A percentile compares a stretch with the other conserved stretches of the same genome.
These are phyloP conservation scores for Alosa sapidissima DNA, from an alignment of 2,797 vertebrate genomes.

Conservation along the genomic window DNA sequence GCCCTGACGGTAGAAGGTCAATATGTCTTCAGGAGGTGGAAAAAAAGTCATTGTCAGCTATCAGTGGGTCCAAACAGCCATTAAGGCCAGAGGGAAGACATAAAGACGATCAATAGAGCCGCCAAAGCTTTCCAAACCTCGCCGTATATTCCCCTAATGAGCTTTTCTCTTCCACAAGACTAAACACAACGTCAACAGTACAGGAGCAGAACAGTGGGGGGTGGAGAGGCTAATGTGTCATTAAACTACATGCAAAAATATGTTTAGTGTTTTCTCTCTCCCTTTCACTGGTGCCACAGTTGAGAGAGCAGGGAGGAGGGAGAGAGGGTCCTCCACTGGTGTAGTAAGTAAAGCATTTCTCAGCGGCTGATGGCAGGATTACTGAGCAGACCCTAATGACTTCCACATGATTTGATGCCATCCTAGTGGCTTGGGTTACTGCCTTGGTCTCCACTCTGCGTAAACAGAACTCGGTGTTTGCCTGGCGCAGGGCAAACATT, in stretches of 20 bases:
- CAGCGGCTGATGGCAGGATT: background rate
- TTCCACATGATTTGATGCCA: slow-evolving; percentile 18
- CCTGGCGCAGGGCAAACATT: slow-evolving; percentile 12
- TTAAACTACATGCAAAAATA: background rate
- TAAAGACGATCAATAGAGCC: background rate
- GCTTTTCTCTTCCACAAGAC: background rate
- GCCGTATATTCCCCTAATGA: slow-evolving; percentile 12
- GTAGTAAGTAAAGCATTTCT: background rate
- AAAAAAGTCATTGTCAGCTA: slow-evolving; percentile 22
- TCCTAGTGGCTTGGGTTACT: background rate
- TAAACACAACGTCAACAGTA: background rate
- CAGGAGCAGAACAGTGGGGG: background rate
- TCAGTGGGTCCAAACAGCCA: background rate
- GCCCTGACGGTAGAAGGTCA: background rate
- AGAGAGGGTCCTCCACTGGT: background rate
- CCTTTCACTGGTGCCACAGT: background rate
- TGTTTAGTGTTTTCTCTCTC: background rate
- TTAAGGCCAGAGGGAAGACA: background rate
- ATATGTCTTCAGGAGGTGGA: background rate
- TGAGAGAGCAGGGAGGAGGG: background rate
- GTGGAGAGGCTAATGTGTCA: background rate
- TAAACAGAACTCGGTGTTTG: background rate
- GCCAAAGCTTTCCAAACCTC: background rate
- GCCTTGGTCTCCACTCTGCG: background rate
- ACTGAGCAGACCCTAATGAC: background rate